These are phyloP conservation scores for Neuroterus valhalla DNA, from an alignment of 1,140 invertebrate species.

Conservation along the genomic window DNA sequence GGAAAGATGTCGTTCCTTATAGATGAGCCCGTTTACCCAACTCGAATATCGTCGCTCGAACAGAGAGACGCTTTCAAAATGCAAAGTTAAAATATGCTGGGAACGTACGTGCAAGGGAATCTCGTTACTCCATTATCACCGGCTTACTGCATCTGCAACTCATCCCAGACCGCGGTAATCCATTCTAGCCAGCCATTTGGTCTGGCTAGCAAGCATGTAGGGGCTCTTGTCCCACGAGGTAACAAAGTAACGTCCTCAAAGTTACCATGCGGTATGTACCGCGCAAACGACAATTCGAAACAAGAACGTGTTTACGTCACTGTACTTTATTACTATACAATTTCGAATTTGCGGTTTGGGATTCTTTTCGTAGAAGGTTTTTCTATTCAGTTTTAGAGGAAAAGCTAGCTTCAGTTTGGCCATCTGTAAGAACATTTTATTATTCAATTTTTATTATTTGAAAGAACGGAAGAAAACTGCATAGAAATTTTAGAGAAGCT, in stretches of 20 bases:
- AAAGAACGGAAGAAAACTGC: too few relatives aligned
- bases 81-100: conserved; percentile 71
- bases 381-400: too few relatives aligned
- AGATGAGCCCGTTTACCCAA: conserved; percentile 13
- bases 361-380: too few relatives aligned
- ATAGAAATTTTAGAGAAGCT: too few relatives aligned
- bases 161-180: conserved; percentile 57
- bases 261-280: conserved; percentile 37
- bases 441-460: too few relatives aligned
- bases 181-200: conserved; percentile 50
- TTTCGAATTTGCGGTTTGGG: too few relatives aligned
- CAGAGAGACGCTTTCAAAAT: conserved; percentile 53
- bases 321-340: too few relatives aligned
- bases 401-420: too few relatives aligned
- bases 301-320: background rate
- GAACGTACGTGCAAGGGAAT: conserved; percentile 69
- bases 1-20: background rate
- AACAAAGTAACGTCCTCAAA: conserved; percentile 60
- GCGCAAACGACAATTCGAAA: conserved; percentile 36
- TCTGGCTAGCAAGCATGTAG: conserved; percentile 21
- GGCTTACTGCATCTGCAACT: conserved; percentile 69
- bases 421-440: too few relatives aligned
- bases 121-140: conserved; percentile 73
- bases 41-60: conserved; percentile 8
- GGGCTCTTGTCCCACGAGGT: conserved; percentile 36